Evolutionary conservation across 1,140 invertebrate genomes (phyloP).

Genomic region (Oppia nitens): DNA sequence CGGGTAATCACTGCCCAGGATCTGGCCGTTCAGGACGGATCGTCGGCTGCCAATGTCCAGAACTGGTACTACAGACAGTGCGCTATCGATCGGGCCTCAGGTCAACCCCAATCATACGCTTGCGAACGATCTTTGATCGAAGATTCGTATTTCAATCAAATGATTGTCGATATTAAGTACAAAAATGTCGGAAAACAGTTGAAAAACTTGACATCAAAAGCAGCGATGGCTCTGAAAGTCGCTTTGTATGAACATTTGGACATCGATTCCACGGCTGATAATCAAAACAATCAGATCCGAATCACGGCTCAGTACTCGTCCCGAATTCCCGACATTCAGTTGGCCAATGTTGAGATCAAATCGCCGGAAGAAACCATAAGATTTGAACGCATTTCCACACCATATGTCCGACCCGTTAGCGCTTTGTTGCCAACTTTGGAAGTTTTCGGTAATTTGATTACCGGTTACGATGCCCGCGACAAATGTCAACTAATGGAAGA

Average conservation of each 20-base stretch:
- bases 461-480: constrained; percentile 1
- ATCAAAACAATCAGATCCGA: constrained; percentile 2
- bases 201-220: neutral
- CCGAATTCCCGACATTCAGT: constrained; percentile 9
- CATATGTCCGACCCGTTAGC: constrained; percentile 9
- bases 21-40: constrained; percentile 1
- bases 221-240: constrained; percentile 13
- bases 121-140: constrained; percentile 16
- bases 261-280: neutral
- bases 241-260: constrained; percentile 8
- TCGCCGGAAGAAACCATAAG: constrained; percentile 9
- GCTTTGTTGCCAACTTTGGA: constrained; percentile 1
- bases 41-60: neutral
- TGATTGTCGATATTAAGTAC: constrained; percentile 15
- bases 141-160: constrained; percentile 16
- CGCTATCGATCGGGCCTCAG: constrained; percentile 8
- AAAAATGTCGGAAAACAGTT: constrained; percentile 1
- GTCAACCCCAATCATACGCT: constrained; percentile 10
- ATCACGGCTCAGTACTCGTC: constrained; percentile 8
- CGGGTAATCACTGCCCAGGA: constrained; percentile 4
- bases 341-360: neutral
- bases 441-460: constrained; percentile 9
- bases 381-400: constrained; percentile 6
- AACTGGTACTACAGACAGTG: constrained; percentile 18
- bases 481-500: constrained; percentile 2